Evolutionary conservation across 37 sponge, comb jelly and placozoan genomes (phyloP), one percentile per base, ranked within the genome.

Genomic region (Cladorhizidae sp.): DNA sequence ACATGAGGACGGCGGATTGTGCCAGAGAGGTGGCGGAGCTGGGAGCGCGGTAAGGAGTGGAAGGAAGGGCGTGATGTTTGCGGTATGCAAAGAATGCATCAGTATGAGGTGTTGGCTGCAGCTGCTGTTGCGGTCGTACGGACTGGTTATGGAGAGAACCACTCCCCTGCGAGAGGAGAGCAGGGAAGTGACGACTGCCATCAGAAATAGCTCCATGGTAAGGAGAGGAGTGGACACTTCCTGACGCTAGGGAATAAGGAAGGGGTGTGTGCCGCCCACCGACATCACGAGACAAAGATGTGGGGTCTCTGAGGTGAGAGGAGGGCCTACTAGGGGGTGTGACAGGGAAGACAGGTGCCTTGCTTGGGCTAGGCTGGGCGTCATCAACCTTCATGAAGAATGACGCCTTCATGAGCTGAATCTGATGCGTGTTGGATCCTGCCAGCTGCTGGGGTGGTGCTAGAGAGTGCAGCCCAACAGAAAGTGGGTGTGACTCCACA

Each of bases 401-500:
- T 12, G 95, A 95, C 0, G 93, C 95, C 70, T 95, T 95, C 95
- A 95, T 95, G 37, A 95, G 80, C 51, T 95, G 95, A n/a, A 95
- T 50, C 25, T 72, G 67, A 42, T 90, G 88, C 0, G 91, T 67
- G 74, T 67, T 87, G 15, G 90, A 31, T 9, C 88, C 91, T 49
- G 78, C 84, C 41, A 86, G 54, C 36, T 85, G 81, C 56, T 88
- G 75, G 26, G 93, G 82, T 21, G 73, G 80, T 40, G 85, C 77
- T 26, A 82, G 80, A 14, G 23, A 23, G 15, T 67, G 43, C 8
- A 62, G n/a, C 15, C 32, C 43, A 0, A 67, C 42, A 9, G 32
- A 6, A 1, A 17, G 28, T 35, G 49, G 75, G 59, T 40, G 29
- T 36, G n/a, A 32, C 12, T 21, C 79, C 6, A 35, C 78, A 3